Evolutionary conservation across 2,888 invertebrate genomes (phyloP).

Genomic region (Chorisops tibialis): DNA sequence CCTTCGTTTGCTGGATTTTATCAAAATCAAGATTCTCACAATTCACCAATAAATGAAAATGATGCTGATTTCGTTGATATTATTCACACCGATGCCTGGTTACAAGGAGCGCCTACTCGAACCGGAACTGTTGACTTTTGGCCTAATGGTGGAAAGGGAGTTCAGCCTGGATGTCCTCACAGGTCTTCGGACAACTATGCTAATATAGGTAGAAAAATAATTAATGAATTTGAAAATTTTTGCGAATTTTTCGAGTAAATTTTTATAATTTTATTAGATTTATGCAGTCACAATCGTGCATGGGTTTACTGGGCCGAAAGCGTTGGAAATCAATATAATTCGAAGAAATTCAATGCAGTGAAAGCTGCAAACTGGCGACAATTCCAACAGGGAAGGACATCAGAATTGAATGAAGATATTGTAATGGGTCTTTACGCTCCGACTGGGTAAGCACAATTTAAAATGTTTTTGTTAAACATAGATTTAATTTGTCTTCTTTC

Average conservation of each 20-base stretch:
- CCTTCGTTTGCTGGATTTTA: constrained; percentile 62
- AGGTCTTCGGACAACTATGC: too few species aligned
- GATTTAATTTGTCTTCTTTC: constrained; percentile 14
- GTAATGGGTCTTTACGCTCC: constrained; percentile 49
- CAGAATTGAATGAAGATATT: constrained; percentile 29
- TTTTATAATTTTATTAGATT: too few species aligned
- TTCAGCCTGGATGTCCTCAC: constrained; percentile 60
- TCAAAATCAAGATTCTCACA: constrained; percentile 45
- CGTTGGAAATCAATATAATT: constrained; percentile 42
- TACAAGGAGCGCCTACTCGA: constrained; percentile 58
- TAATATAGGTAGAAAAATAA: too few species aligned
- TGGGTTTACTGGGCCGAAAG: constrained; percentile 64
- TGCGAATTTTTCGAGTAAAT: too few species aligned
- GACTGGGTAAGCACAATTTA: constrained; percentile 39
- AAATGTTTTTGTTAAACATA: not conserved
- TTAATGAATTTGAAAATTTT: too few species aligned
- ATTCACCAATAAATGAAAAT: constrained; percentile 52
- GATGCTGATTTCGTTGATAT: constrained; percentile 64
- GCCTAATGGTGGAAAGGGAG: constrained; percentile 60
- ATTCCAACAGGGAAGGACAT: constrained; percentile 51
- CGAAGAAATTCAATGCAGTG: constrained; percentile 56
- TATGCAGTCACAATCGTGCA: constrained; percentile 61
- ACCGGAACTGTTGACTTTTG: constrained; percentile 62
- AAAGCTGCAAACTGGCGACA: constrained; percentile 54
- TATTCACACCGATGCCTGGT: constrained; percentile 66